Percentiles rank a stretch among this genome's conserved stretches.
phyloP scores from a whole-genome alignment of 2,797 vertebrate genomes.

The Microctenopoma stevenorrisi region DNA sequence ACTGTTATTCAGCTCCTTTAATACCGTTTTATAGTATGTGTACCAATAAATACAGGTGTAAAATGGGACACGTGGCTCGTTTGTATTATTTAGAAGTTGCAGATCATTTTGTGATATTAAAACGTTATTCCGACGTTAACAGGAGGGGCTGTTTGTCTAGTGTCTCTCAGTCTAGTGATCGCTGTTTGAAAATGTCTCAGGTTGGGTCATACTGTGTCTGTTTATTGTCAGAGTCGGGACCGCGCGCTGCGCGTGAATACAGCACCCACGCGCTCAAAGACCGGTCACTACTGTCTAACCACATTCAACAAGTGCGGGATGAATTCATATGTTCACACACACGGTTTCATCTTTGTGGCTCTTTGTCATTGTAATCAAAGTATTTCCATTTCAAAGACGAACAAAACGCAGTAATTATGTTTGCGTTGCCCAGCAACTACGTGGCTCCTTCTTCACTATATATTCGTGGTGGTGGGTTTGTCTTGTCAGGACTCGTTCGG shows the following conservation, averaged over 20 bases:
- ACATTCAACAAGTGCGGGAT: conserved; percentile 59
- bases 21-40: conserved; percentile 92
- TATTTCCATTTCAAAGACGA: conserved; percentile 74
- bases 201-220: background rate
- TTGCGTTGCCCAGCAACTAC: conserved; percentile 75
- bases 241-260: background rate
- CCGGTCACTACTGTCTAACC: conserved; percentile 40
- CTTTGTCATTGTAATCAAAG: conserved; percentile 66
- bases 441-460: conserved; percentile 48
- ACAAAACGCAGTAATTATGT: conserved; percentile 68
- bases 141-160: background rate
- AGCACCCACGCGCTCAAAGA: conserved; percentile 36
- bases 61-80: conserved; percentile 61
- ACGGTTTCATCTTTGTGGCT: conserved; percentile 45
- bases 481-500: conserved; percentile 33
- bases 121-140: background rate
- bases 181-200: conserved; percentile 2
- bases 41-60: conserved; percentile 87
- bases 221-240: background rate
- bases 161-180: background rate
- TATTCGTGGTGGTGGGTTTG: conserved; percentile 44
- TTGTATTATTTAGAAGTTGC: conserved; percentile 32
- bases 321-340: conserved; percentile 49
- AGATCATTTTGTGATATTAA: background rate
- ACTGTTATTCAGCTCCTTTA: conserved; percentile 88